Percentiles rank a stretch among this genome's conserved stretches.
Conservation (phyloP, 2,113 vertebrate genomes). For the Chloropsis cyanopogon region DNA sequence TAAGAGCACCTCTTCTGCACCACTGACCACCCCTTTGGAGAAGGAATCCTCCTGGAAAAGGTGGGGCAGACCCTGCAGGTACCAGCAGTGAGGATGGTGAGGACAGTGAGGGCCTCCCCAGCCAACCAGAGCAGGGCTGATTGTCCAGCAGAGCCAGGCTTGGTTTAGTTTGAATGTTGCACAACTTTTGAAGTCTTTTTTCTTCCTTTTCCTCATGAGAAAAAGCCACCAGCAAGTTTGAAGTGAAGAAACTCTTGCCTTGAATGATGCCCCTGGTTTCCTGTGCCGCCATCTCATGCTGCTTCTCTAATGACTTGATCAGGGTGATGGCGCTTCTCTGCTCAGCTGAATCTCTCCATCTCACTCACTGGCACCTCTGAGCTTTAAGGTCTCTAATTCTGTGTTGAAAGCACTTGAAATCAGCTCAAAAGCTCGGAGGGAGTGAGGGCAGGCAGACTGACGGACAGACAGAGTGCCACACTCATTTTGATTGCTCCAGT, state of each 20-base stretch:
- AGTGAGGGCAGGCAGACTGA: not conserved
- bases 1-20: not conserved
- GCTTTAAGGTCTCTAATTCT: not conserved
- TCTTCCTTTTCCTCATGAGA: not conserved
- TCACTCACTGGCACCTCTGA: not conserved
- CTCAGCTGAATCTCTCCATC: not conserved
- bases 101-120: not conserved
- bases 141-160: not conserved
- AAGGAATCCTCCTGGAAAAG: not conserved
- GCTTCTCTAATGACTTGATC: not conserved
- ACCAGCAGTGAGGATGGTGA: not conserved
- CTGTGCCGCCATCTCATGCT: not conserved
- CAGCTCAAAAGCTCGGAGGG: not conserved
- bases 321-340: not conserved
- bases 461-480: not conserved
- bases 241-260: not conserved
- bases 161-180: not conserved
- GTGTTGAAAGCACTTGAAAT: conserved; percentile 3
- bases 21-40: not conserved
- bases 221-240: not conserved
- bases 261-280: not conserved
- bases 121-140: not conserved
- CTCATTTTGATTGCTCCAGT: not conserved
- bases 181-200: not conserved
- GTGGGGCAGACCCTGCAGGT: not conserved